Conservation (phyloP, 2,888 invertebrate species). For the Epirrhoe tristata region DNA sequence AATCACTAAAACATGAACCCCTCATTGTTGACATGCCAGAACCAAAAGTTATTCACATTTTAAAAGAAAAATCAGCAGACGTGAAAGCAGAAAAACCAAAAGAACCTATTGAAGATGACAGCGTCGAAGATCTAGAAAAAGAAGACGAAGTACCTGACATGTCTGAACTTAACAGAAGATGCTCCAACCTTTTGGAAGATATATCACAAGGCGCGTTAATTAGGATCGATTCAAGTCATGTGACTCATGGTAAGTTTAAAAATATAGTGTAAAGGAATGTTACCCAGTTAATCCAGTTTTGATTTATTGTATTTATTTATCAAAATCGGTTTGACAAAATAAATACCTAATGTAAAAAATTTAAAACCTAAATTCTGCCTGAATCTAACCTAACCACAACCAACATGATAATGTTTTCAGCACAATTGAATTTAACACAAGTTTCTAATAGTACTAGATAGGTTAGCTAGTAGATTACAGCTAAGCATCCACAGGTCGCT, state of each 20-base stretch:
- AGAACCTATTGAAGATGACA: constrained; percentile 30
- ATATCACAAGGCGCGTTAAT: constrained; percentile 82
- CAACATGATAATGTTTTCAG: background rate
- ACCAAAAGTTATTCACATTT: background rate
- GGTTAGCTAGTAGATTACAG: constrained; percentile 5
- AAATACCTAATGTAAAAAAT: background rate
- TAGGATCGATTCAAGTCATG: constrained; percentile 79
- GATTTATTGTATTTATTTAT: background rate
- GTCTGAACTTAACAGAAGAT: constrained; percentile 78
- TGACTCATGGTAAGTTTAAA: constrained; percentile 69
- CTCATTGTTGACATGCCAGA: constrained; percentile 3
- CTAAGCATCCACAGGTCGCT: no score
- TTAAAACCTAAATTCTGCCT: background rate
- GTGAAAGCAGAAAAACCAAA: constrained; percentile 23
- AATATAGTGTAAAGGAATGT: background rate
- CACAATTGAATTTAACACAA: background rate
- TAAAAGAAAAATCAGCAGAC: constrained; percentile 19
- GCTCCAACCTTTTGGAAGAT: constrained; percentile 81
- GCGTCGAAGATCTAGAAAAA: constrained; percentile 43
- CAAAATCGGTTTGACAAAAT: background rate
- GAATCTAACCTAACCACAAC: background rate
- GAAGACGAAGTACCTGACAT: constrained; percentile 75
- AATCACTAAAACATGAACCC: background rate
- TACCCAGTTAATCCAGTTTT: background rate
- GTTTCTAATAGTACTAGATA: background rate